These are phyloP conservation scores for human DNA, from an alignment of 2,113 vertebrate species.

Conservation along the genomic window DNA sequence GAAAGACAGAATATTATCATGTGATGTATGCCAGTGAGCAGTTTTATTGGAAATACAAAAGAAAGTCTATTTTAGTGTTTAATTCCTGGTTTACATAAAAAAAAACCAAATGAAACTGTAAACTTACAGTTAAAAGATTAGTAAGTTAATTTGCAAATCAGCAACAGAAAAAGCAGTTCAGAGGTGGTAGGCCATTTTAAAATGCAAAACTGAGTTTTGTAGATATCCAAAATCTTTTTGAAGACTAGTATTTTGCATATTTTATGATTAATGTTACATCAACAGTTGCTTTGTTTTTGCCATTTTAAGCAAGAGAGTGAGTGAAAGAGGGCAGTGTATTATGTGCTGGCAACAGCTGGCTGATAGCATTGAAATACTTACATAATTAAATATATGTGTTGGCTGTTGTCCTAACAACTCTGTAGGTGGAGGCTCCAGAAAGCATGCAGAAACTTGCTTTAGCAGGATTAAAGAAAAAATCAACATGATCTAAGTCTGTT, in stretches of 20 bases:
- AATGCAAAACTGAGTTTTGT: slow-evolving; percentile 68
- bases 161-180: slow-evolving; percentile 54
- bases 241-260: slow-evolving; percentile 69
- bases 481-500: slow-evolving; percentile 57
- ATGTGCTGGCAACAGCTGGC: slow-evolving; percentile 79
- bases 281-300: slow-evolving; percentile 75
- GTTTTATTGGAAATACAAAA: background rate
- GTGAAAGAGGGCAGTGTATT: slow-evolving; percentile 76
- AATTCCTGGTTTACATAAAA: slow-evolving; percentile 13
- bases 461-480: slow-evolving; percentile 78
- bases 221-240: slow-evolving; percentile 65
- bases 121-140: slow-evolving; percentile 41
- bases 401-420: slow-evolving; percentile 76
- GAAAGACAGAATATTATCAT: background rate
- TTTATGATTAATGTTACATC: slow-evolving; percentile 52
- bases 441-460: slow-evolving; percentile 80
- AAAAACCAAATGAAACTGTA: background rate
- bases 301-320: slow-evolving; percentile 67
- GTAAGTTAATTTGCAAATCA: slow-evolving; percentile 64
- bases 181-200: slow-evolving; percentile 49
- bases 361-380: slow-evolving; percentile 75
- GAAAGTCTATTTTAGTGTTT: slow-evolving; percentile 26
- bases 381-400: slow-evolving; percentile 76
- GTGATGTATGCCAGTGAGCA: background rate
- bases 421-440: slow-evolving; percentile 60